Conservation (phyloP, 1,140 invertebrate species). For the Triops cancriformis region DNA sequence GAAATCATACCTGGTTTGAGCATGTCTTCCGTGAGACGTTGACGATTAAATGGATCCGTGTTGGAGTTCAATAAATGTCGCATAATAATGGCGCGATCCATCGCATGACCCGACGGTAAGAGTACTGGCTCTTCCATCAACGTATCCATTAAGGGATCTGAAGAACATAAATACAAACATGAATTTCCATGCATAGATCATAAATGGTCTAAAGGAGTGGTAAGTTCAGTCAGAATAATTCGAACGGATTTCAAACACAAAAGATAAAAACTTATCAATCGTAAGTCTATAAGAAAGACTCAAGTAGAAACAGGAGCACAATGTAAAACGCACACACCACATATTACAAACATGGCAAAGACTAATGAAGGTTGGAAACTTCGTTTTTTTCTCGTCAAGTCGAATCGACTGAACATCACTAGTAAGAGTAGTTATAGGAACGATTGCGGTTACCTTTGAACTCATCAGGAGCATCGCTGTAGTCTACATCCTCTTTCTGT, state of each 20-base stretch:
- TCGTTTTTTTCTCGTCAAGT: no score
- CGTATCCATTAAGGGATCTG: constrained; percentile 94
- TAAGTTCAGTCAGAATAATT: no score
- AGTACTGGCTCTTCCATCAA: constrained; percentile 93
- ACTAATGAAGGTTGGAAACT: neutral
- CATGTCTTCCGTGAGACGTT: constrained; percentile 82
- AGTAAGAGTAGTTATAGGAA: neutral
- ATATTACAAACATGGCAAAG: constrained; percentile 17
- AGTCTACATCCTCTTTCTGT: constrained; percentile 78
- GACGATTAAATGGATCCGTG: constrained; percentile 95
- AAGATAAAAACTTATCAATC: no score
- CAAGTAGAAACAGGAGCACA: neutral
- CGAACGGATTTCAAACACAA: no score
- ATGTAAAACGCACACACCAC: neutral
- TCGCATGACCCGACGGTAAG: constrained; percentile 86
- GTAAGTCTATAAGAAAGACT: constrained; percentile 9
- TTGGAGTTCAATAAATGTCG: constrained; percentile 89
- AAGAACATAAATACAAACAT: constrained; percentile 30
- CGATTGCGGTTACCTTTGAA: constrained; percentile 56
- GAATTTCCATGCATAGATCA: constrained; percentile 9
- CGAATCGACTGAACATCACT: neutral
- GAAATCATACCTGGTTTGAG: constrained; percentile 50
- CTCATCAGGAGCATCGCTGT: constrained; percentile 91
- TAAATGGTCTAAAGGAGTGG: no score
- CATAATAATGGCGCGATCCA: constrained; percentile 90